Evolutionary conservation across 2,113 vertebrate genomes (phyloP).

Genomic region (Nycticebus coucang): DNA sequence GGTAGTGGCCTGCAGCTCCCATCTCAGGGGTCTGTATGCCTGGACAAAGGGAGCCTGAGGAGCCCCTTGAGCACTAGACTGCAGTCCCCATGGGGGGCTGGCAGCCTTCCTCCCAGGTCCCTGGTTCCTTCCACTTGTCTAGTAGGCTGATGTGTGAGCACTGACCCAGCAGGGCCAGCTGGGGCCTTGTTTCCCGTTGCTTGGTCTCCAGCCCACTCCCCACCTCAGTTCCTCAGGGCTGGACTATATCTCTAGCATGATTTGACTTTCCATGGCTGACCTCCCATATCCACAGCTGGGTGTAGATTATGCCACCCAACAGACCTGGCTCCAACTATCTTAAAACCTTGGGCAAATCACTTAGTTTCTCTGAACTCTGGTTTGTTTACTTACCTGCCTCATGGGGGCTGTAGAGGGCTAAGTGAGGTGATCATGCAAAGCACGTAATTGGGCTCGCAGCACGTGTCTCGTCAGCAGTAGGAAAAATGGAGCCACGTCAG

Average conservation of each 20-base stretch:
- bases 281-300: background rate
- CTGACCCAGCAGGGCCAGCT: background rate
- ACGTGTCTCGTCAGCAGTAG: background rate
- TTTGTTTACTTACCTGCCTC: background rate
- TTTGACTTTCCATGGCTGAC: background rate
- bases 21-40: background rate
- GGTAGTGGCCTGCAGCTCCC: background rate
- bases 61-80: no score
- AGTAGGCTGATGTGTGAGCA: background rate
- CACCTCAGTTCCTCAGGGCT: background rate
- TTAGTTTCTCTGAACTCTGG: background rate
- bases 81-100: background rate
- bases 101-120: background rate
- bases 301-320: background rate
- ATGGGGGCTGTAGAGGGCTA: accelerated
- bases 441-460: background rate
- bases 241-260: background rate
- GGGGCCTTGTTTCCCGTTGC: background rate
- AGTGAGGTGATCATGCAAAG: background rate
- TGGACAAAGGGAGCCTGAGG: background rate
- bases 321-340: background rate
- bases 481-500: background rate
- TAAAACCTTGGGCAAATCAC: background rate
- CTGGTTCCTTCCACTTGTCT: background rate
- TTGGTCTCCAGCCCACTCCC: background rate